These are phyloP conservation scores for Clupea harengus DNA, from an alignment of 2,113 vertebrate species.

Conservation along the genomic window DNA sequence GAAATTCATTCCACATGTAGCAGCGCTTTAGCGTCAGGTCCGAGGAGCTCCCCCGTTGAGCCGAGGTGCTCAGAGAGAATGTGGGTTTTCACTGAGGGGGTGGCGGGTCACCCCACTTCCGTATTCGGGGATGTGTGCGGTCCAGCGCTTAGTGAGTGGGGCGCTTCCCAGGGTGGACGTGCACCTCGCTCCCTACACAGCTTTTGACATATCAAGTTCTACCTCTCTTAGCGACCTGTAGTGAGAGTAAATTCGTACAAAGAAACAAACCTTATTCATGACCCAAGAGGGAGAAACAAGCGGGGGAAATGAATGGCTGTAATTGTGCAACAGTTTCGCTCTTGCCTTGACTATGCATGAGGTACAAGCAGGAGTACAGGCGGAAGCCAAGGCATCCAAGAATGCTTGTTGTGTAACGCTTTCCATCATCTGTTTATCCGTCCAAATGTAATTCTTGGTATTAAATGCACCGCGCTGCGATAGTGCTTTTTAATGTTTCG, in stretches of 20 bases:
- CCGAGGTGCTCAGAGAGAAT: slow-evolving; percentile 32
- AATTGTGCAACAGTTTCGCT: slow-evolving; percentile 13
- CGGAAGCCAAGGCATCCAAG: background rate
- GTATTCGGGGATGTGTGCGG: slow-evolving; percentile 29
- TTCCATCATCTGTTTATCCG: slow-evolving; percentile 6
- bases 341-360: slow-evolving; percentile 17
- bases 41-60: slow-evolving; percentile 32
- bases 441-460: background rate
- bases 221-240: background rate
- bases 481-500: background rate
- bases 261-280: slow-evolving; percentile 20
- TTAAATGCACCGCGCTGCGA: background rate
- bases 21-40: slow-evolving; percentile 21
- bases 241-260: slow-evolving; percentile 1
- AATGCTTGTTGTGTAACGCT: background rate
- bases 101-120: slow-evolving; percentile 38
- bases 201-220: slow-evolving; percentile 13
- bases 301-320: slow-evolving; percentile 9
- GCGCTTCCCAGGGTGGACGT: slow-evolving; percentile 24
- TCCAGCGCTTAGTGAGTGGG: slow-evolving; percentile 10
- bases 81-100: slow-evolving; percentile 36
- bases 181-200: slow-evolving; percentile 13
- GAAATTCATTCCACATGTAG: slow-evolving; percentile 54
- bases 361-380: background rate
- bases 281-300: slow-evolving; percentile 4